Conservation (phyloP, 2,888 invertebrate genomes). For the Eurytoma californica region DNA sequence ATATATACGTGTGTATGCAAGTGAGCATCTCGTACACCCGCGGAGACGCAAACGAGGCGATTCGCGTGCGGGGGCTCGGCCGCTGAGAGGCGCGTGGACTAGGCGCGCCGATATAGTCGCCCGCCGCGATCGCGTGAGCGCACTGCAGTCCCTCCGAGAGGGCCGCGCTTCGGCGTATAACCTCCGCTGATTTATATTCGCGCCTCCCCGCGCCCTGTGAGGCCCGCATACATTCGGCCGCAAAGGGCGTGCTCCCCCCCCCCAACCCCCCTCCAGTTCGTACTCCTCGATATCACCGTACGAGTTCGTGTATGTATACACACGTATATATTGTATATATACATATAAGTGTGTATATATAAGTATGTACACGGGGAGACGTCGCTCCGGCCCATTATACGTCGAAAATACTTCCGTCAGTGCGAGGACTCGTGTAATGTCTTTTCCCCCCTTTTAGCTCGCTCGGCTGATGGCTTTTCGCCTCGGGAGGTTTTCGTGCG, state of each 20-base stretch:
- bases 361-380: too few species aligned
- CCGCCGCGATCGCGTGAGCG: slow-evolving; percentile 52
- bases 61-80: not conserved
- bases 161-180: slow-evolving; percentile 59
- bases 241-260: slow-evolving; percentile 22
- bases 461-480: slow-evolving; percentile 28
- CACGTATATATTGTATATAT: too few species aligned
- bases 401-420: slow-evolving; percentile 31
- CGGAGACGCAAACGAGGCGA: slow-evolving; percentile 31
- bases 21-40: too few species aligned
- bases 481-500: slow-evolving; percentile 19
- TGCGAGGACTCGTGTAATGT: slow-evolving; percentile 29
- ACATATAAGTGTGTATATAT: too few species aligned
- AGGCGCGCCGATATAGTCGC: too few species aligned
- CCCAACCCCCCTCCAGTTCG: slow-evolving; percentile 10
- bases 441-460: slow-evolving; percentile 22
- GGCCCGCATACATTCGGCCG: slow-evolving; percentile 64
- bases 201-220: slow-evolving; percentile 66
- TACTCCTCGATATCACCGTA: slow-evolving; percentile 20
- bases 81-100: too few species aligned
- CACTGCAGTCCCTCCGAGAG: slow-evolving; percentile 57
- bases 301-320: too few species aligned
- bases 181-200: slow-evolving; percentile 68
- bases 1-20: not conserved
- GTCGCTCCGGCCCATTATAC: slow-evolving; percentile 8